A percentile compares a stretch with the other conserved stretches of the same genome.
Evolutionary conservation across 2,113 vertebrate genomes (phyloP).

Genomic region (Tragelaphus imberbis): DNA sequence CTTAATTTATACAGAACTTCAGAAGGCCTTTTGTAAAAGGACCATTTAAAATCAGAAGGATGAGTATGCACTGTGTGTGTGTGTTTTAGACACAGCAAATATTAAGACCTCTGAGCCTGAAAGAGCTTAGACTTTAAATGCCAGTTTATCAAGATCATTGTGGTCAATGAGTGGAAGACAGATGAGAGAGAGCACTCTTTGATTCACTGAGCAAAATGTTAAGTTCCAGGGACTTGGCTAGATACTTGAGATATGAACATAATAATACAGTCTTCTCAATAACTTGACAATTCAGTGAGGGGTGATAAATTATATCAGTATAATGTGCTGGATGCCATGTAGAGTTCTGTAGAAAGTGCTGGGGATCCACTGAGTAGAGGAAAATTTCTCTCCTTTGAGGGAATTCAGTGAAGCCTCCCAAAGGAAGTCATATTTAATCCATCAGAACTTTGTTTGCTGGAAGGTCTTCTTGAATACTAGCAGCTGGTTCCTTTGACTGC

Average conservation of each 20-base stretch:
- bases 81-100: background rate
- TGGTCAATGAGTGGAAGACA: background rate
- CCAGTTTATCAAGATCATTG: background rate
- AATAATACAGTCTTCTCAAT: background rate
- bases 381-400: background rate
- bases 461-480: background rate
- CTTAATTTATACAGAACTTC: background rate
- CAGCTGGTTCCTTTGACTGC: background rate
- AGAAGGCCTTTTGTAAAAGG: background rate
- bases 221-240: background rate
- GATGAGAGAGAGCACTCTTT: background rate
- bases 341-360: background rate
- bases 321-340: background rate
- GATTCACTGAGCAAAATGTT: background rate
- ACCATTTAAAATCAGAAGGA: background rate
- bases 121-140: background rate
- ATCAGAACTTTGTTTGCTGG: background rate
- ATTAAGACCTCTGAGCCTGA: background rate
- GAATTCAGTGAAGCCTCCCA: background rate
- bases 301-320: background rate
- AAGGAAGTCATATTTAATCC: background rate
- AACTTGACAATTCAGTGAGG: background rate
- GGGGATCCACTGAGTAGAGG: background rate
- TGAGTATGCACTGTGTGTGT: background rate
- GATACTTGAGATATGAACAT: background rate